Base-by-base conservation (phyloP, 2,888 invertebrate genomes). In the Nebria salina region DNA sequence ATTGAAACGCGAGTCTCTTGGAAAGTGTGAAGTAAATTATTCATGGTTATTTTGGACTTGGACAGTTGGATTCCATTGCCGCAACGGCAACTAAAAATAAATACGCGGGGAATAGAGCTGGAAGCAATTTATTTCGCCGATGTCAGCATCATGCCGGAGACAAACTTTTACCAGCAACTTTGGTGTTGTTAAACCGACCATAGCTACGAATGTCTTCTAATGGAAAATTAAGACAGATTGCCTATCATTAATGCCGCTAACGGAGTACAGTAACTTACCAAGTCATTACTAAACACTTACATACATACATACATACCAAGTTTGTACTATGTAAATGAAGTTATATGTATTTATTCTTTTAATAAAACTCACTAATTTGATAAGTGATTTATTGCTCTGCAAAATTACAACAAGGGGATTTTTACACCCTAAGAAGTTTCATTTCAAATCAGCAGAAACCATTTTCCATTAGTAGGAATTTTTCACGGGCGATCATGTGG, bases 141-240 rank as follows among this genome's bases (percentile, higher is more conserved):
- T 75, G 79, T 79, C 79, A 75, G 79, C 74, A 65, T 79, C 79
- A 79, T 75, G 66, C 79, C 25, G 66, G 42, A 25, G 79, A 75
- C 68, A 75, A 75, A 79, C 74, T 79, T 79, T 68, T 73, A 78
- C 64, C 73, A 41, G 73, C 42, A 78, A 78, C 73, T 78, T 78
- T 64, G 25, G 64, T 80, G 80, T 80, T 75, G 70, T 41, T 54
- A 68, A 79, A 72, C 75, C 75, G 75, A 75, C 64, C 75, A 75
- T 77, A 25, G 66, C 73, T 78, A 64, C 78, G 65, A 73, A 74
- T 78, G 74, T 78, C 78, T 73, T 73, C 81, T 81, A 81, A 80
- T 80, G 80, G 80, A 80, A 81, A 81, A 81, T 81, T 72, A 81
- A 81, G 81, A 81, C 76, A 66, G 76, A 81, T 81, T 81, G 81